phyloP scores from a whole-genome alignment of 2,113 vertebrate genomes.

The Engystomops pustulosus region DNA sequence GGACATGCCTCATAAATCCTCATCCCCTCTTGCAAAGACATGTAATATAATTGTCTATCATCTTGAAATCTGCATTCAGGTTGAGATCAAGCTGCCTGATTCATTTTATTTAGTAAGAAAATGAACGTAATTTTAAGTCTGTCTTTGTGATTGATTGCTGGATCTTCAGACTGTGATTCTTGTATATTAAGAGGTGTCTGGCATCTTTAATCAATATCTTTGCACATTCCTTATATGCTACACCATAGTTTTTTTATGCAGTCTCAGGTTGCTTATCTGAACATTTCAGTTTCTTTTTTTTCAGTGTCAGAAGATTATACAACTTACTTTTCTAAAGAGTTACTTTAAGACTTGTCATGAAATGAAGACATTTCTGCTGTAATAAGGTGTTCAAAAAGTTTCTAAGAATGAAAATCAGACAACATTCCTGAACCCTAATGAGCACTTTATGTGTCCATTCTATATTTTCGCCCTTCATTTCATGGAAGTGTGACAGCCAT shows the following conservation, averaged over 20 bases:
- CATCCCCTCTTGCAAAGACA: neutral
- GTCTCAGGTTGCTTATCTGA: neutral
- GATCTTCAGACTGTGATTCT: constrained; percentile 15
- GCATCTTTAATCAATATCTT: neutral
- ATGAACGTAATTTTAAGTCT: neutral
- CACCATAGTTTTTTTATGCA: neutral
- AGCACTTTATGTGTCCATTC: too few species aligned
- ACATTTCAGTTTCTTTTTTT: neutral
- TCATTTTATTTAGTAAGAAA: constrained; percentile 23
- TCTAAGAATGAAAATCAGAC: too few species aligned
- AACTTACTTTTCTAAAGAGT: neutral
- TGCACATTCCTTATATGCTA: neutral
- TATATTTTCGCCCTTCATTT: too few species aligned
- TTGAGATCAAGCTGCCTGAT: constrained; percentile 7
- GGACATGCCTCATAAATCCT: constrained; percentile 22
- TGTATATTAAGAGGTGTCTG: constrained; percentile 13
- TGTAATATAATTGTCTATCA: constrained; percentile 11
- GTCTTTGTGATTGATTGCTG: constrained; percentile 16
- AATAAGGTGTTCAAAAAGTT: neutral
- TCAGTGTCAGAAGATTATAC: neutral
- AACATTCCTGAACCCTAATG: too few species aligned
- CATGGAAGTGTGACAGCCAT: neutral
- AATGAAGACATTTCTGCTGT: neutral
- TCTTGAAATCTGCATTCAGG: constrained; percentile 5
- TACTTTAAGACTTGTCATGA: neutral